Base-by-base conservation (phyloP, 1,140 invertebrate genomes). In the Drosophila kikkawai region DNA sequence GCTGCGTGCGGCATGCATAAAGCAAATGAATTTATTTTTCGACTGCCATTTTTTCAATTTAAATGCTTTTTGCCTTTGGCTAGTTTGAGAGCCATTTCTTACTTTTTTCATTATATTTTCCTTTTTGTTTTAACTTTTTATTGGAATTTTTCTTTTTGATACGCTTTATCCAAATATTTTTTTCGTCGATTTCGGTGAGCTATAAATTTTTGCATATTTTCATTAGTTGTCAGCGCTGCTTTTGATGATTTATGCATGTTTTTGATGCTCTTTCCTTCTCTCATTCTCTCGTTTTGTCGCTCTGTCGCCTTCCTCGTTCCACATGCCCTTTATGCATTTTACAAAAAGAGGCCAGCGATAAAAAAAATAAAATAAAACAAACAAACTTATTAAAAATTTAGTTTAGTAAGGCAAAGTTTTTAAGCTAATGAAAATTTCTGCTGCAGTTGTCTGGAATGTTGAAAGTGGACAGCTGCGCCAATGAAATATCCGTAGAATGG, bases 241-340 rank as follows among this genome's bases (percentile, higher is more conserved):
- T 88, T 90, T 88, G 82, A 88, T 88, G 85, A 88, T 88, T 88
- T 88, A 88, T 88, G 85, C 82, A 88, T 88, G 85, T 90, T 90
- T 88, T 90, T 85, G 78, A 80, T 79, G 80, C 75, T 78, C 76
- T 37, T 44, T 69, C 50, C 11, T 37, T 58, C 36, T 51, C 61
- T 22, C 51, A 37, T 55, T 55, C 51, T 22, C 53, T 26, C 8
- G 8, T 7, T 15, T 15, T 26, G 34, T 44, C 42, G 50, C 50
- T 15, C 32, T 36, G 32, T 22, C 19, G 13, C 53, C 53, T n/a
- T 39, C 22, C 41, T 50, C 69, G 17, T 51, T 44, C 32, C 37
- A 37, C 34, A 55, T 67, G 53, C 74, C 75, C 59, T 78, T 59
- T 78, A n/a, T 63, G 75, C 48, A 50, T 77, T 51, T 66, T 67